Percentiles rank a stretch among this genome's conserved stretches.
Conservation (phyloP, 2,888 invertebrate species). For the Rutpela maculata region DNA sequence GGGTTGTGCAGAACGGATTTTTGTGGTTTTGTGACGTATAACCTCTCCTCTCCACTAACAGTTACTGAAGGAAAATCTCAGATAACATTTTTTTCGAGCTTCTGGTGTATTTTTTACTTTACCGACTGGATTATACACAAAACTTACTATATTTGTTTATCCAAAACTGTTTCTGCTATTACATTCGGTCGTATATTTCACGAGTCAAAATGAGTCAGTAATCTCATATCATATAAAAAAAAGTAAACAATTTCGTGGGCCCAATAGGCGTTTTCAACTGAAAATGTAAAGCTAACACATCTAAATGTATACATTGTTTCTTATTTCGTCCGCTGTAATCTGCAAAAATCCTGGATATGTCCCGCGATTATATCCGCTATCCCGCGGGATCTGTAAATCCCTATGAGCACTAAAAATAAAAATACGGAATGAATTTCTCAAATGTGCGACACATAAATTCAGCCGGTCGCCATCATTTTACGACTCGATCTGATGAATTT, state of each 20-base stretch:
- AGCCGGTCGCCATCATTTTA: neutral
- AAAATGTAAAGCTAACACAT: conserved; percentile 24
- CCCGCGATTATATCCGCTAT: conserved; percentile 17
- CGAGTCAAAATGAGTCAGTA: neutral
- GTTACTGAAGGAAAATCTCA: too few species aligned
- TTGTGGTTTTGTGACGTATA: too few species aligned
- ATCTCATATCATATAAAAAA: neutral
- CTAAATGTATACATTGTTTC: conserved; percentile 13
- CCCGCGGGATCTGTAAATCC: conserved; percentile 22
- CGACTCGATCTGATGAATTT: conserved; percentile 29
- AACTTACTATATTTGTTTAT: too few species aligned
- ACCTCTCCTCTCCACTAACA: too few species aligned
- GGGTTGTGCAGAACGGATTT: too few species aligned
- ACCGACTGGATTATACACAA: too few species aligned
- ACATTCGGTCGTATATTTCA: too few species aligned
- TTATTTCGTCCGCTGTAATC: conserved; percentile 19
- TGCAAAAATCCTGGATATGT: conserved; percentile 29
- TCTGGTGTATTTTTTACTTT: too few species aligned
- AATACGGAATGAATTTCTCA: conserved; percentile 24
- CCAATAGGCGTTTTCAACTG: neutral
- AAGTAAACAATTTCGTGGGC: neutral
- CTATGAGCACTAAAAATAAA: conserved; percentile 26
- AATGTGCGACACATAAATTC: conserved; percentile 13
- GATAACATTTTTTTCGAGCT: too few species aligned
- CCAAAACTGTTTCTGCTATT: too few species aligned